Evolutionary conservation across 2,888 invertebrate species (phyloP), one percentile per base, ranked within the genome.

Genomic region (Eucriotettix oculatus): DNA sequence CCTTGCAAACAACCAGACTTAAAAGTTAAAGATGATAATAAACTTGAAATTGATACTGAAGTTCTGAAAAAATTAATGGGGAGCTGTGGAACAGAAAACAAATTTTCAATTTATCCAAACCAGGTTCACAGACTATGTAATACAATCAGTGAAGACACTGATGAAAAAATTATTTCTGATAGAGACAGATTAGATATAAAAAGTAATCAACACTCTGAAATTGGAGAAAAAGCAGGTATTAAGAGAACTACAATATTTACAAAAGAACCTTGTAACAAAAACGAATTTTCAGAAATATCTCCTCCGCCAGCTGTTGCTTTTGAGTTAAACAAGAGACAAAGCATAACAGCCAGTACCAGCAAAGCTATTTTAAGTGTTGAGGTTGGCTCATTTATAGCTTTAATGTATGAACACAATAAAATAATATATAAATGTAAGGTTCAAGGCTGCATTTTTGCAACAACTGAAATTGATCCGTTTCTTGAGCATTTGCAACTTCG

Each of bases 371-470:
- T 48, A 48, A 48, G 48, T 11, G 42, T 55, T 16, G 55, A 41
- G 9, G 42, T 55, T 16, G 55, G 55, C 14, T 41, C 55, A 42
- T n/a, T 55, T 55, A 2, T 29, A 40, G 40, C 40, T 40, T 10
- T 29, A n/a, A 11, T 7, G 9, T 41, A 41, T 55, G 55, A 41
- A 1, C 16, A 29, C 14, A 55, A 29, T 11, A 55, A 52, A 12
- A 10, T 54, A 10, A 48, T 60, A 1, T 61, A 56, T 57, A 56
- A 42, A 5, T 63, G 63, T 41, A 52, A 16, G 29, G 42, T 61
- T 16, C 53, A 48, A 10, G 54, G 48, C 9, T 63, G 63, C 48
- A 56, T 58, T 16, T 63, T 53, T 41, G 44, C 58, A 9, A 55
- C 58, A 10, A 58, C 44, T 10, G 29, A 58, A 10, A 17, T 52